Evolutionary conservation across 2,797 vertebrate genomes (phyloP).

Genomic region (Oryzias sinensis): DNA sequence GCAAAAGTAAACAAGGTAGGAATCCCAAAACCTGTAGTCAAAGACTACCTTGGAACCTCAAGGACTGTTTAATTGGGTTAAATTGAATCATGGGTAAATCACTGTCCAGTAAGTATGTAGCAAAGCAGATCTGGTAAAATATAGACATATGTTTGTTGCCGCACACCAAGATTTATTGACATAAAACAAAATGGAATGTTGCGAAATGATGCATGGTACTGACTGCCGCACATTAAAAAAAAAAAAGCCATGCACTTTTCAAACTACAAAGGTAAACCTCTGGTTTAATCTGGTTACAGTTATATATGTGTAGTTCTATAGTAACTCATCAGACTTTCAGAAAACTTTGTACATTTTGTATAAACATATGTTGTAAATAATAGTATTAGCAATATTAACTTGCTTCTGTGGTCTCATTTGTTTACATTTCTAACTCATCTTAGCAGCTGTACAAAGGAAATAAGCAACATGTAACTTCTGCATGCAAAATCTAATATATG

Average conservation of each 20-base stretch:
- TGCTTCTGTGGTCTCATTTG: conserved; percentile 26
- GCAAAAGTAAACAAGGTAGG: conserved; percentile 26
- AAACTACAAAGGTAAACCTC: neutral
- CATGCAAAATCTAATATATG: conserved; percentile 32
- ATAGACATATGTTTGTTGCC: no score
- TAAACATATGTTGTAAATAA: conserved; percentile 61
- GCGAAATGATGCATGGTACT: no score
- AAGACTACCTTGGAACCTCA: no score
- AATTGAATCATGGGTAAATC: conserved; percentile 24
- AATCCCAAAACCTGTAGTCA: no score
- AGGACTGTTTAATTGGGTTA: conserved; percentile 9
- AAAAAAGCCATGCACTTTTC: neutral
- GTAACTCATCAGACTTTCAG: conserved; percentile 7
- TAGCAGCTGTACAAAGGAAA: conserved; percentile 12
- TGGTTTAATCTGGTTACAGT: no score
- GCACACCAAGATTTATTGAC: no score
- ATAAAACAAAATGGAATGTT: no score
- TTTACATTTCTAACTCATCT: conserved; percentile 34
- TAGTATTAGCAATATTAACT: conserved; percentile 20
- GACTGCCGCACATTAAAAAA: no score
- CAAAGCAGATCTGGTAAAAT: conserved; percentile 16
- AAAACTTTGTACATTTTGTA: conserved; percentile 66
- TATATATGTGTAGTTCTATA: no score
- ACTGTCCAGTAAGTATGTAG: conserved; percentile 19
- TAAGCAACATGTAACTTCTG: conserved; percentile 19